Percentiles rank a stretch among this genome's conserved stretches.
These are phyloP conservation scores for Coregonus sp. DNA, from an alignment of 2,797 vertebrate genomes.

Conservation along the genomic window DNA sequence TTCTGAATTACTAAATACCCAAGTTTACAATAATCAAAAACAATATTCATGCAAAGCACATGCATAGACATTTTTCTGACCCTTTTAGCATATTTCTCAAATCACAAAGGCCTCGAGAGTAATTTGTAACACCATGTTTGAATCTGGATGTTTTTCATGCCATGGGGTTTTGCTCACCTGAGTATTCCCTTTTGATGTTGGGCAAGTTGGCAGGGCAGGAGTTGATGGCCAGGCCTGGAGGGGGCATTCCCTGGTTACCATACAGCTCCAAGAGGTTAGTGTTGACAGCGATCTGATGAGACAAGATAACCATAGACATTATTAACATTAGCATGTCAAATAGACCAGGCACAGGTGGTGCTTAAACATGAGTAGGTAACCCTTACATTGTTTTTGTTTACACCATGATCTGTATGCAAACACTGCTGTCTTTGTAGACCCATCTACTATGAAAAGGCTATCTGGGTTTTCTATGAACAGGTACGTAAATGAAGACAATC, in stretches of 20 bases:
- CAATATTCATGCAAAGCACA: background rate
- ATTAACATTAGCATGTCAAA: background rate
- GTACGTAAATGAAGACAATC: slow-evolving; percentile 9
- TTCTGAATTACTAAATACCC: background rate
- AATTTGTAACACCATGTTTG: background rate
- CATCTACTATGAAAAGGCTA: background rate
- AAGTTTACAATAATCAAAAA: slow-evolving; percentile 5
- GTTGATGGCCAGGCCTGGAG: slow-evolving; percentile 89
- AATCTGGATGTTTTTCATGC: slow-evolving; percentile 3
- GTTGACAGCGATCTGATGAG: slow-evolving; percentile 84
- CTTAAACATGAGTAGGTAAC: background rate
- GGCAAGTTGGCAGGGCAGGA: slow-evolving; percentile 94
- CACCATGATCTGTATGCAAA: background rate
- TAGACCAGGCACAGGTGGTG: background rate
- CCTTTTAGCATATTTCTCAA: background rate
- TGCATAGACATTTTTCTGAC: background rate
- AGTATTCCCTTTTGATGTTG: slow-evolving; percentile 98
- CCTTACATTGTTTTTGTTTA: too few species aligned
- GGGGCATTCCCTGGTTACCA: slow-evolving; percentile 88
- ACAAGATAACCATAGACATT: slow-evolving; percentile 1
- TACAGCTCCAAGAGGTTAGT: slow-evolving; percentile 95
- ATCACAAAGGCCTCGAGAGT: slow-evolving; percentile 38
- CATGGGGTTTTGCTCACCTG: slow-evolving; percentile 75
- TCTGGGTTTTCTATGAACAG: background rate
- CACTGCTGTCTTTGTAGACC: background rate